phyloP scores from a whole-genome alignment of 1,140 invertebrate species.

The Pogonomyrmex barbatus region DNA sequence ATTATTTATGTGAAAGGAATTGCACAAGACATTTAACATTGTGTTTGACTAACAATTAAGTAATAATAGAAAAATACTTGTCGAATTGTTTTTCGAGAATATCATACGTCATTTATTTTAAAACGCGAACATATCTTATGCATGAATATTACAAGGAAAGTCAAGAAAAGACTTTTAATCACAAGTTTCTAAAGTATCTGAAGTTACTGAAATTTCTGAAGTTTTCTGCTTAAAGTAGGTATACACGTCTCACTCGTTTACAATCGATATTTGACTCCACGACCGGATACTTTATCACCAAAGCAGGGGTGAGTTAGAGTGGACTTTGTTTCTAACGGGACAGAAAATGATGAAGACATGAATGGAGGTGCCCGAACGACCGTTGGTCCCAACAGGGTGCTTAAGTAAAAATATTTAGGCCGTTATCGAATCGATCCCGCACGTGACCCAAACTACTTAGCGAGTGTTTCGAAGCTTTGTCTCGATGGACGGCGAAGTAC shows the following conservation, averaged over 20 bases:
- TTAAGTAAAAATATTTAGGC: slow-evolving; percentile 79
- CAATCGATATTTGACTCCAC: slow-evolving; percentile 59
- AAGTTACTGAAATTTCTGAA: slow-evolving; percentile 43
- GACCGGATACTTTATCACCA: slow-evolving; percentile 53
- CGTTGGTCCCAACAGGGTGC: slow-evolving; percentile 74
- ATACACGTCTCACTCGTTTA: slow-evolving; percentile 49
- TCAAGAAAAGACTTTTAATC: slow-evolving; percentile 26
- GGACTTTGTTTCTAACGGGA: slow-evolving; percentile 66
- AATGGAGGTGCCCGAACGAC: slow-evolving; percentile 57
- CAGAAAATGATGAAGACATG: slow-evolving; percentile 74
- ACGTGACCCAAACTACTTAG: slow-evolving; percentile 65
- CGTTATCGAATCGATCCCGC: slow-evolving; percentile 72
- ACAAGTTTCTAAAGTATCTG: neutral
- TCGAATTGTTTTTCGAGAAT: neutral
- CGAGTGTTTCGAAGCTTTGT: slow-evolving; percentile 58
- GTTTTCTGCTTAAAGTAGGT: slow-evolving; percentile 24
- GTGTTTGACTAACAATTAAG: neutral
- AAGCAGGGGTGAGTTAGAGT: slow-evolving; percentile 37
- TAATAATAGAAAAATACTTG: neutral
- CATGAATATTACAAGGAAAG: slow-evolving; percentile 1
- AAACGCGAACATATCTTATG: neutral
- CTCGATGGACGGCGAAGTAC: slow-evolving; percentile 24
- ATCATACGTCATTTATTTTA: neutral
- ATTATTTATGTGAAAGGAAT: neutral
- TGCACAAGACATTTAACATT: neutral